A percentile compares a stretch with the other conserved stretches of the same genome.
Conservation (phyloP, 2,113 vertebrate genomes). For the Corythaeola cristata region DNA sequence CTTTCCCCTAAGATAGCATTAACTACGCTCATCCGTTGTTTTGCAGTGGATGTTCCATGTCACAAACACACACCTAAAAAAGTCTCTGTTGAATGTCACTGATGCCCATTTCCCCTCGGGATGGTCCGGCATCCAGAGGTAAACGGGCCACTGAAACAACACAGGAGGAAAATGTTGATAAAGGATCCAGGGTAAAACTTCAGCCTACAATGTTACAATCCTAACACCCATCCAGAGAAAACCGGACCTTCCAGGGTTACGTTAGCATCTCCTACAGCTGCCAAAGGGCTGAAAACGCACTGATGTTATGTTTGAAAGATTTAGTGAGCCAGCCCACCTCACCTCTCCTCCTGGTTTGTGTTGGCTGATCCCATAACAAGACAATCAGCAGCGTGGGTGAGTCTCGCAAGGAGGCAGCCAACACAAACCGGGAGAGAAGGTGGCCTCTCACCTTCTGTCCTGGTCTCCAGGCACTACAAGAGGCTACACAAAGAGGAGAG, state of each 20-base stretch:
- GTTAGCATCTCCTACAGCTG: not conserved
- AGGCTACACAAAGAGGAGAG: not conserved
- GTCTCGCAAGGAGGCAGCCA: not conserved
- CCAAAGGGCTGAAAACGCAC: not conserved
- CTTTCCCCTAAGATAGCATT: not conserved
- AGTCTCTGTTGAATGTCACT: not conserved
- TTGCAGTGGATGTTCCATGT: not conserved
- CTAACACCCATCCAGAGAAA: not conserved
- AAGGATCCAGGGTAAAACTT: not conserved
- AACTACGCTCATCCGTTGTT: rapidly evolving
- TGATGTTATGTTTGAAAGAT: not conserved
- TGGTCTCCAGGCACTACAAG: not conserved
- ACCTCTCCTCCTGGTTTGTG: not conserved
- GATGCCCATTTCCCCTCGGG: not conserved
- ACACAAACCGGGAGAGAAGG: rapidly evolving
- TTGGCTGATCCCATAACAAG: not conserved
- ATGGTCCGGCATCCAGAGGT: not conserved
- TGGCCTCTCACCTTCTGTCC: not conserved
- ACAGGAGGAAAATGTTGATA: not conserved
- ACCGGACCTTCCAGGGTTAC: not conserved
- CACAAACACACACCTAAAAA: not conserved
- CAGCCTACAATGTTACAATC: not conserved
- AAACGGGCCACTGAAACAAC: not conserved
- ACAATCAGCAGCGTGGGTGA: rapidly evolving
- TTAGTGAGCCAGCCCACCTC: not conserved